These are phyloP conservation scores for Hyppa rectilinea DNA, from an alignment of 2,888 invertebrate genomes.

Conservation along the genomic window DNA sequence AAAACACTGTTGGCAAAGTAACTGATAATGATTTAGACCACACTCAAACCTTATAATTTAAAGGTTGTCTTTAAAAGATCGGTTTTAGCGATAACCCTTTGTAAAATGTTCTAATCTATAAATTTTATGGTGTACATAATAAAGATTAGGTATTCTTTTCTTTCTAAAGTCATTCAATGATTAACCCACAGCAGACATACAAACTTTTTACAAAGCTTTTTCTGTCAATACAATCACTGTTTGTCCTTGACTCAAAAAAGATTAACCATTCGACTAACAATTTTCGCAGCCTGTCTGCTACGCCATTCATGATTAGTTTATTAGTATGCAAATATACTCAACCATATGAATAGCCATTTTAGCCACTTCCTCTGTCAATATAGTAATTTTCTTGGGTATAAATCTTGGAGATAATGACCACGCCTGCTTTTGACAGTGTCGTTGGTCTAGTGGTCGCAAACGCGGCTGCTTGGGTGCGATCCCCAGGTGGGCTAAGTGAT, in stretches of 20 bases:
- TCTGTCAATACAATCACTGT: conserved; percentile 16
- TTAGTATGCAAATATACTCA: conserved; percentile 29
- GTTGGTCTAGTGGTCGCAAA: neutral
- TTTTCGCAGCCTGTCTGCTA: conserved; percentile 30
- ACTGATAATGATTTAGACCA: no score
- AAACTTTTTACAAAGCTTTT: conserved; percentile 44
- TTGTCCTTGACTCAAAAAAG: conserved; percentile 40
- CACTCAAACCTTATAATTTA: neutral
- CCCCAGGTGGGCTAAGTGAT: neutral
- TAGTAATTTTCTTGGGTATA: conserved; percentile 41
- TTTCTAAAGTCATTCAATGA: neutral
- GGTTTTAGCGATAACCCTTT: no score
- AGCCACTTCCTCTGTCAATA: conserved; percentile 33
- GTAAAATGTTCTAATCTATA: no score
- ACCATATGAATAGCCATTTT: conserved; percentile 16
- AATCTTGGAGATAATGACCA: conserved; percentile 9
- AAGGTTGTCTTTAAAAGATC: no score
- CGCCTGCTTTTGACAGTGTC: neutral
- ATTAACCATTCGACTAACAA: conserved; percentile 21
- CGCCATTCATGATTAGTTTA: conserved; percentile 32
- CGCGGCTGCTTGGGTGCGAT: neutral
- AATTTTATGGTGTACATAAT: no score
- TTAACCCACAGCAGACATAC: neutral
- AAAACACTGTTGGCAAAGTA: no score
- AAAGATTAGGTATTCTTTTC: no score